Evolutionary conservation across 2,797 vertebrate genomes (phyloP), one percentile per base, ranked within the genome.

Genomic region (Lepilemur ruficaudatus): DNA sequence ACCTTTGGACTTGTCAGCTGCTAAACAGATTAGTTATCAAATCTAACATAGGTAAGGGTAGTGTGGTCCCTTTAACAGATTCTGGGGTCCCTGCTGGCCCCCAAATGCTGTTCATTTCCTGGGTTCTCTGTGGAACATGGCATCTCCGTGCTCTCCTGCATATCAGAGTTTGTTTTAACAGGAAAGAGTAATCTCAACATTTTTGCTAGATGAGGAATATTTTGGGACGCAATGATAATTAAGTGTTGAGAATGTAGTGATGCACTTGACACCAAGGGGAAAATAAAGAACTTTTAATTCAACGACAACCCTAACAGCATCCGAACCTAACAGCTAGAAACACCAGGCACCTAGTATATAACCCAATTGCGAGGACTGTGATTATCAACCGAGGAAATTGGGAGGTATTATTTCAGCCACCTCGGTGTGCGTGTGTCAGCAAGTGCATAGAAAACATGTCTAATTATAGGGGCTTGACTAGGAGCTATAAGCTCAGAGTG

Each of bases 271-370:
- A 98, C 61, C 18, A 95, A 80, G 94, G 85, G 87, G 85, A 70
- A 97, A 98, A 98, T 98, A 97, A 97, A 98, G 98, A 97, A 97
- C 73, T 75, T 79, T 94, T 69, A 96, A 97, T 83, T 98, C 97
- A 95, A 85, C 96, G 97, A 94, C 95, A 98, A 94, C 94, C 97
- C 97, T 95, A 94, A 94, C 79, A 96, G 97, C 93, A 92, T 96
- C 83, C 13, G 70, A 97, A 97, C 95, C 94, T 86, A 91, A 84
- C 89, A 96, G 95, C 80, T 67, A 96, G 94, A 79, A 87, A 95
- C 89, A 73, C 94, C 75, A 83, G 59, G 86, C 89, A 94, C 84
- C 91, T 69, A 80, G 89, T 46, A 70, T 41, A 93, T 81, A 93
- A 88, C 89, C 87, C 80, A 69, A 50, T 28, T 85, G 94, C 65